Base-by-base conservation (phyloP, 2,797 vertebrate species). In the Monodelphis domestica region DNA sequence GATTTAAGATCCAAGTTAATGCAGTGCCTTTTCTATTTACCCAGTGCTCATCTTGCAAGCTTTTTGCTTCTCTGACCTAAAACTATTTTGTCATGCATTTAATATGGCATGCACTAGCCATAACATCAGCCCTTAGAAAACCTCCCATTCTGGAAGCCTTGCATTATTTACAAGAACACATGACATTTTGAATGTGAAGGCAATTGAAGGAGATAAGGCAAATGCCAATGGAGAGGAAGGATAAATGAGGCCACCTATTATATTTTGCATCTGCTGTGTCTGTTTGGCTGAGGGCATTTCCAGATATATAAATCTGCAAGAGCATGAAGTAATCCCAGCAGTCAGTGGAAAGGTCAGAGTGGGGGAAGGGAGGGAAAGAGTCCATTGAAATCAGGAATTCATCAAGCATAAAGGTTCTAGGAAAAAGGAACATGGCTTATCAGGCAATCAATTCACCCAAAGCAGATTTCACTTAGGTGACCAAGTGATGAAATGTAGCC, bases 261-360 rank as follows among this genome's bases (percentile, higher is more conserved):
- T 38, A 54, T 53, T 94, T 93, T 54, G 21, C 63, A 90, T 92
- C 88, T 90, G 84, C 89, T 84, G 50, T 84, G n/a, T 93, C 87
- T 90, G 45, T 84, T 91, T 38, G 92, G 70, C 59, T 93, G n/a
- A 7, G 45, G 89, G 56, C 89, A 90, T 63, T 93, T 96, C 63
- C 59, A 91, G 88, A 95, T 55, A 53, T 45, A 78, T 84, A 89
- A 53, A 90, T 91, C 63, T 96, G 56, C 91, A 38, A 56, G n/a
- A 78, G n/a, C 51, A 30, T 89, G 38, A 45, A 28, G 0, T 54
- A 92, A n/a, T 87, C 93, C 54, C 50, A 95, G 91, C 78, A 92
- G 30, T 88, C 91, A 90, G 2, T 7, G 87, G 92, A 92, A 70
- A 92, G 50, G 21, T 53, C 87, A 70, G 28, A 90, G n/a, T 54